Percentiles rank a stretch among this genome's conserved stretches.
Evolutionary conservation across 1,140 invertebrate species (phyloP).

Genomic region (Macrotrachela quadricornifera): DNA sequence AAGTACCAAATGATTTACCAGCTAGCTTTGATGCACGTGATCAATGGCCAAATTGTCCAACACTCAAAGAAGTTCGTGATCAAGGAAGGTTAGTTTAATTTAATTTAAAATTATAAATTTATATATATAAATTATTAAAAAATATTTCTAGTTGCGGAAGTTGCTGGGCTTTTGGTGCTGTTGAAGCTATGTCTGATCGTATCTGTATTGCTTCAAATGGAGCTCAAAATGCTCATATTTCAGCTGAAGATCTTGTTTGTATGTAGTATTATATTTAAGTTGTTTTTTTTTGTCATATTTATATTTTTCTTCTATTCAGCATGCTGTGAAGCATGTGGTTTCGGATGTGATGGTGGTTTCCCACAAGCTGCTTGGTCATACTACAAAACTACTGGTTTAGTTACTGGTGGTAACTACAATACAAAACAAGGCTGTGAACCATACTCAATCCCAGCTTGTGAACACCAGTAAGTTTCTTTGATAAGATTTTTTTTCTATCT

Average conservation of each 20-base stretch:
- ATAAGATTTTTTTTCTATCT: no score
- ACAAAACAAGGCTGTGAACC: constrained; percentile 57
- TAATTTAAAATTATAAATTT: constrained; percentile 34
- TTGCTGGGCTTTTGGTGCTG: constrained; percentile 62
- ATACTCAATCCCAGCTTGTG: constrained; percentile 57
- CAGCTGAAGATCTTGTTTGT: constrained; percentile 58
- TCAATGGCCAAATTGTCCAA: constrained; percentile 53
- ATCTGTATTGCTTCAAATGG: constrained; percentile 60
- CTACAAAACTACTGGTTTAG: constrained; percentile 37
- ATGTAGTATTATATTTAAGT: no score
- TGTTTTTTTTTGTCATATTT: no score
- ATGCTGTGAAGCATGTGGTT: constrained; percentile 59
- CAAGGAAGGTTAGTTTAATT: constrained; percentile 29
- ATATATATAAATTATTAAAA: constrained; percentile 28
- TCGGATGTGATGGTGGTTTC: constrained; percentile 46
- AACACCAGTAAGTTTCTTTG: constrained; percentile 51
- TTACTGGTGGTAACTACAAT: constrained; percentile 58
- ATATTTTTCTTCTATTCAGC: constrained; percentile 17
- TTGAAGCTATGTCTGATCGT: constrained; percentile 68
- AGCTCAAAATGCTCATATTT: constrained; percentile 48
- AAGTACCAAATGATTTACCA: constrained; percentile 35
- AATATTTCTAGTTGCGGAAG: constrained; percentile 10
- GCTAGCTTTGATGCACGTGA: constrained; percentile 54
- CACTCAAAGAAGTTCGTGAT: constrained; percentile 19
- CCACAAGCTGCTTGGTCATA: constrained; percentile 54